A percentile compares a stretch with the other conserved stretches of the same genome.
Evolutionary conservation across 2,797 vertebrate genomes (phyloP).

Genomic region (Xyrichtys novacula): DNA sequence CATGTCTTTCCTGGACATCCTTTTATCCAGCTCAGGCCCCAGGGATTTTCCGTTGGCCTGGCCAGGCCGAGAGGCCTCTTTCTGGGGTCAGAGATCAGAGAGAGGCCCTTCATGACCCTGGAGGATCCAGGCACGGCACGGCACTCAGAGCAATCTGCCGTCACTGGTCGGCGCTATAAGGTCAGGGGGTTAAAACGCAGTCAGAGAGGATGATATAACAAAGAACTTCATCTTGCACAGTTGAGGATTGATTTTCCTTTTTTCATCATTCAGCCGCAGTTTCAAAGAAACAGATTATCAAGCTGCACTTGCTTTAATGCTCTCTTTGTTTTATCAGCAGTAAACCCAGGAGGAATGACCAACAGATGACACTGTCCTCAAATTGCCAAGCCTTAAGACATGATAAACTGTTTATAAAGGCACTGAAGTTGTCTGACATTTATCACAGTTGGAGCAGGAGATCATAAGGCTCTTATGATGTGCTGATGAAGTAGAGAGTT

Average conservation of each 20-base stretch:
- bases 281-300: background rate
- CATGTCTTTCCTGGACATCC: conserved; percentile 74
- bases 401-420: conserved; percentile 28
- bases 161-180: conserved; percentile 32
- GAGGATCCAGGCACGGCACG: conserved; percentile 49
- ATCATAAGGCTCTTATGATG: conserved; percentile 12
- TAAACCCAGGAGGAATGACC: conserved; percentile 19
- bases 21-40: conserved; percentile 76
- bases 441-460: conserved; percentile 10
- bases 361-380: conserved; percentile 7
- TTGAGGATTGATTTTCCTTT: conserved; percentile 6
- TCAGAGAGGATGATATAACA: conserved; percentile 46
- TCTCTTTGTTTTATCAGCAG: conserved; percentile 2
- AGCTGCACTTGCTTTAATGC: conserved; percentile 7
- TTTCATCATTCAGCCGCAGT: conserved; percentile 13
- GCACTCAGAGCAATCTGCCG: conserved; percentile 42
- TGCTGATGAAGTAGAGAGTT: conserved; percentile 11
- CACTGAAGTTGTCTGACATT: background rate
- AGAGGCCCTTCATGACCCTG: conserved; percentile 67
- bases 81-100: conserved; percentile 73
- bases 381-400: conserved; percentile 10
- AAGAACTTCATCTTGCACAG: conserved; percentile 35
- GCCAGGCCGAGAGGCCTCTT: conserved; percentile 66
- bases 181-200: conserved; percentile 39
- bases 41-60: conserved; percentile 70